Evolutionary conservation across 2,113 vertebrate genomes (phyloP), one percentile per base, ranked within the genome.

Genomic region (Chionis minor): DNA sequence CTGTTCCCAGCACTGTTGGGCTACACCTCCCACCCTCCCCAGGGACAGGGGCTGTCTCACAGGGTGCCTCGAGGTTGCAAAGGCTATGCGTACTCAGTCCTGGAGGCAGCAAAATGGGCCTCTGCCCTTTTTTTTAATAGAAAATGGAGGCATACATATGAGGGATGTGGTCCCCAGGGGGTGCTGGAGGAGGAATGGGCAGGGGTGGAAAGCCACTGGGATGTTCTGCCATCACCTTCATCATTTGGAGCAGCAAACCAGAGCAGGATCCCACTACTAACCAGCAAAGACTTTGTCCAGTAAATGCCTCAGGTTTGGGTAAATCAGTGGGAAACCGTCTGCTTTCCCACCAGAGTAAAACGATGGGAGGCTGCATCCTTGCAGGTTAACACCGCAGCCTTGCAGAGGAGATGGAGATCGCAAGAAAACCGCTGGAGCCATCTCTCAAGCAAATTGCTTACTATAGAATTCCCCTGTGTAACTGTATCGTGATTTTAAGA

Each of bases 321-420:
- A 24, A 11, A 45, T 52, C 2, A 2, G 21, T 0, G 0, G 18
- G 54, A 28, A 1, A 21, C 11, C 28, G 24, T 75, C 38, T 3
- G 5, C 33, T 91, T 67, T 66, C 45, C 70, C 63, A 44, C n/a
- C 0, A 0, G 81, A 28, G 21, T 52, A 27, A 32, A 55, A 52
- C 0, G 0, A 26, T 19, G 38, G 47, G 75, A 61, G 35, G 27
- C 72, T 55, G 55, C 0, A 3, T 88, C 86, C 63, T 90, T 54
- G 72, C 2, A 13, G 88, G 90, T 80, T 88, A 80, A 45, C 2
- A 0, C 75, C 3, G 10, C 81, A 62, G 55, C 56, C 32, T 42
- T 30, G 63, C 72, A 91, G 88, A 73, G 42, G 75, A 77, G 72
- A 81, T 44, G 35, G 56, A 86, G 72, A 67, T 65, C 1, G 20